Percentiles rank a stretch among this genome's conserved stretches.
Evolutionary conservation across 2,888 invertebrate species (phyloP).

Genomic region (Ornithoptera priamus): DNA sequence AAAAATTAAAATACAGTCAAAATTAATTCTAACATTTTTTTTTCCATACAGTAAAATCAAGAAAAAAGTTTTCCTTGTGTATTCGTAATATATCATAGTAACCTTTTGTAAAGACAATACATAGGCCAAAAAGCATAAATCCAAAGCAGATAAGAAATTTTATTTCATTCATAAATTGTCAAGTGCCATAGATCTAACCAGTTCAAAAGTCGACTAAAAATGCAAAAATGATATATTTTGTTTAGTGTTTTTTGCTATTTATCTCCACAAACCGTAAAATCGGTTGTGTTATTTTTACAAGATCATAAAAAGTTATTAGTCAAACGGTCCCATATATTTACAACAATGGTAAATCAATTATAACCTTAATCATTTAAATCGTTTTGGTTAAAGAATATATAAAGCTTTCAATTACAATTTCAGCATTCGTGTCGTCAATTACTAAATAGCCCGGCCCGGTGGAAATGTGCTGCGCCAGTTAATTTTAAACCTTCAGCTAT

Average conservation of each 20-base stretch:
- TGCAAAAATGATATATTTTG: constrained; percentile 21
- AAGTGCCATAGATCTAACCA: constrained; percentile 3
- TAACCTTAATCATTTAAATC: constrained; percentile 17
- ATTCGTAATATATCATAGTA: background rate
- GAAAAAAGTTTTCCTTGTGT: too few relatives aligned
- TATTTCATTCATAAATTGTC: constrained; percentile 4
- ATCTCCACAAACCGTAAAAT: constrained; percentile 15
- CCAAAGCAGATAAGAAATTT: background rate
- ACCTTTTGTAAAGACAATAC: background rate
- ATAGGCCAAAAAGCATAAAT: background rate
- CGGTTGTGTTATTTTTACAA: constrained; percentile 16
- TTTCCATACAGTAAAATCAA: background rate
- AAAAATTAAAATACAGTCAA: background rate
- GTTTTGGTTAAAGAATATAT: constrained; percentile 15
- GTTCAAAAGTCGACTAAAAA: constrained; percentile 23
- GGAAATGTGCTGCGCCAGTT: constrained; percentile 66
- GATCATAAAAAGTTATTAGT: constrained; percentile 3
- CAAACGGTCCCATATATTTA: constrained; percentile 5
- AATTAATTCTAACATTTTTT: background rate
- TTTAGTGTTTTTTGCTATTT: constrained; percentile 13
- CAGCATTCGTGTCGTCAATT: constrained; percentile 75
- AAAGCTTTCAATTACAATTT: constrained; percentile 42
- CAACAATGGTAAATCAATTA: constrained; percentile 22
- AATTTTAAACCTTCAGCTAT: constrained; percentile 59
- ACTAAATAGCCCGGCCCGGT: constrained; percentile 66